Base-by-base conservation (phyloP, 2,113 vertebrate species). In the Osmerus mordax region DNA sequence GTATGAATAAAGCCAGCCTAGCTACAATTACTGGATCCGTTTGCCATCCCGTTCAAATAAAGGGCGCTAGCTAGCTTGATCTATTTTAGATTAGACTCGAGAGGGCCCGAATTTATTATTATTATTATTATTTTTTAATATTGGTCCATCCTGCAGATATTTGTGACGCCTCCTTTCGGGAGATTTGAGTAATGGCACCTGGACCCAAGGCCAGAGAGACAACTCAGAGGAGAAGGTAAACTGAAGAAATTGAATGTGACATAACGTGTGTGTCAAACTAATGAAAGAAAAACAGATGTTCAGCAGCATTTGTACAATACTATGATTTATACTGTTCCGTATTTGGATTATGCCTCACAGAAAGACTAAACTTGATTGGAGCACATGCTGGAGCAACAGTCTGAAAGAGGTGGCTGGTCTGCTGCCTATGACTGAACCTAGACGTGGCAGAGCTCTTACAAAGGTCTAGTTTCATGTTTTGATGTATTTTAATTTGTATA, bases 361-460 rank as follows among this genome's bases (percentile, higher is more conserved):
- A 59, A 73, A 63, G 67, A 51, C 68, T 14, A 51, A 15, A 16
- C 68, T 18, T 19, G 60, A 78, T 25, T 67, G 73, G 56, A 73
- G 61, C 56, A 74, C 61, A 52, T 63, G 55, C 23, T 81, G 76
- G 72, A 73, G 60, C n/a, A 78, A 73, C 67, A 79, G 72, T 36
- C 75, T 84, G 52, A 84, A 75, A 65, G 72, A 84, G 29, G 79
- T 84, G 5, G 47, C 77, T 0, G 63, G 62, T 41, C 62, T 84
- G 51, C 75, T 84, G 1, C 82, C 77, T 14, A 60, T 84, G 54
- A 63, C 77, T 32, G 72, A 74, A 54, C 62, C 81, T 9, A n/a
- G 32, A 51, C 25, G 61, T 54, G 70, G 77, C 3, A 16, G 60
- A 63, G 32, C 41, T 15, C 74, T 81, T 52, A 77, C 77, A 18